These are phyloP conservation scores for Platypus cylindrus DNA, from an alignment of 2,888 invertebrate species.

Conservation along the genomic window DNA sequence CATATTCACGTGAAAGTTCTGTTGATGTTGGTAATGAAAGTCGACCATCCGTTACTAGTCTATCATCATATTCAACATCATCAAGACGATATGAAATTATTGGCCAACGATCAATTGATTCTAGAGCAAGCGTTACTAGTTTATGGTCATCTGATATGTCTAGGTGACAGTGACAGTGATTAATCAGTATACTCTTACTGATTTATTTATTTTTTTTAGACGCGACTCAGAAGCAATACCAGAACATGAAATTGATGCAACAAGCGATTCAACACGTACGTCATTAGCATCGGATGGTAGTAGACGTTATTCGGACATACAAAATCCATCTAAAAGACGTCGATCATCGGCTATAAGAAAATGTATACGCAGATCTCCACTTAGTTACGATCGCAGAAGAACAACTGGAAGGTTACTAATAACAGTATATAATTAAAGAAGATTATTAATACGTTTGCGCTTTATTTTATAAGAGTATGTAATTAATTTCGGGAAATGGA, in stretches of 20 bases:
- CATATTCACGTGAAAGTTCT: constrained; percentile 34
- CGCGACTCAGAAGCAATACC: constrained; percentile 36
- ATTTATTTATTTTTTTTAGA: constrained; percentile 8
- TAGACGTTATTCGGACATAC: constrained; percentile 30
- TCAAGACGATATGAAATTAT: constrained; percentile 34
- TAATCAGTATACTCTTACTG: not conserved
- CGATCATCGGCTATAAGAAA: constrained; percentile 32
- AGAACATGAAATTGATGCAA: constrained; percentile 33
- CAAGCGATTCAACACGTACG: constrained; percentile 28
- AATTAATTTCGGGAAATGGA: no score
- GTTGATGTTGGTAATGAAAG: constrained; percentile 34
- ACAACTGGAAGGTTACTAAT: constrained; percentile 49
- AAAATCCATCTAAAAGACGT: constrained; percentile 23
- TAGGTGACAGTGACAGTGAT: no score
- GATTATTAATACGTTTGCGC: no score
- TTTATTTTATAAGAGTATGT: no score
- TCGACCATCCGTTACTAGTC: constrained; percentile 33
- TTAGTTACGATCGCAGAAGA: constrained; percentile 42
- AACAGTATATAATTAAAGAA: no score
- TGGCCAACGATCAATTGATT: constrained; percentile 35
- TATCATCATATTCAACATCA: constrained; percentile 35
- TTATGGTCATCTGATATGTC: constrained; percentile 34
- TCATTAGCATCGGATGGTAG: constrained; percentile 32
- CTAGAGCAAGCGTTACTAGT: constrained; percentile 34
- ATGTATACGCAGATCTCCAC: constrained; percentile 42